Evolutionary conservation across 2,113 vertebrate genomes (phyloP).

Genomic region (Corvus hawaiiensis): DNA sequence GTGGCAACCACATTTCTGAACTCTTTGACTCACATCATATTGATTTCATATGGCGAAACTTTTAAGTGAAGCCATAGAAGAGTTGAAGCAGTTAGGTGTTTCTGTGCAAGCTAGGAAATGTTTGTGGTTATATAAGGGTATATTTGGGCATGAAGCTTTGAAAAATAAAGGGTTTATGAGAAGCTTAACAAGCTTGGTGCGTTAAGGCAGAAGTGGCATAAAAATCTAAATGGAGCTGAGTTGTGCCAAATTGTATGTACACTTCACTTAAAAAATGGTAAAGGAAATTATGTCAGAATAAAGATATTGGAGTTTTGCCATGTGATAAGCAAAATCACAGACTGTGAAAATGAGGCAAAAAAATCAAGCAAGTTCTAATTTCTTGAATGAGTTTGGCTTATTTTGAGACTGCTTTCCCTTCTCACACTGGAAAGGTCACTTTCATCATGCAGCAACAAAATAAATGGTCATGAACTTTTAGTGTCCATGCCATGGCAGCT

Average conservation of each 20-base stretch:
- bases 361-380: background rate
- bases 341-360: background rate
- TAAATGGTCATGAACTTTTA: background rate
- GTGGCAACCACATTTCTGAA: background rate
- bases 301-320: background rate
- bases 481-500: background rate
- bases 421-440: background rate
- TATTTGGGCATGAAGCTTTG: background rate
- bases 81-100: background rate
- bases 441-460: background rate
- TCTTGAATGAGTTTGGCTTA: background rate
- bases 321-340: background rate
- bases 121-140: background rate
- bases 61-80: background rate
- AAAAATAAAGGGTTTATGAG: background rate
- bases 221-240: background rate
- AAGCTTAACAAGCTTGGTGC: background rate
- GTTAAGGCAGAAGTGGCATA: background rate
- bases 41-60: background rate
- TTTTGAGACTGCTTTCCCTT: background rate
- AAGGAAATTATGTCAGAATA: background rate
- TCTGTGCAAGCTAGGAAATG: background rate
- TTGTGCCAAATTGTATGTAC: background rate
- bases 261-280: background rate
- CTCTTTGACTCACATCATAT: background rate